Evolutionary conservation across 2,888 invertebrate genomes (phyloP).

Genomic region (Calephelis perditalis): DNA sequence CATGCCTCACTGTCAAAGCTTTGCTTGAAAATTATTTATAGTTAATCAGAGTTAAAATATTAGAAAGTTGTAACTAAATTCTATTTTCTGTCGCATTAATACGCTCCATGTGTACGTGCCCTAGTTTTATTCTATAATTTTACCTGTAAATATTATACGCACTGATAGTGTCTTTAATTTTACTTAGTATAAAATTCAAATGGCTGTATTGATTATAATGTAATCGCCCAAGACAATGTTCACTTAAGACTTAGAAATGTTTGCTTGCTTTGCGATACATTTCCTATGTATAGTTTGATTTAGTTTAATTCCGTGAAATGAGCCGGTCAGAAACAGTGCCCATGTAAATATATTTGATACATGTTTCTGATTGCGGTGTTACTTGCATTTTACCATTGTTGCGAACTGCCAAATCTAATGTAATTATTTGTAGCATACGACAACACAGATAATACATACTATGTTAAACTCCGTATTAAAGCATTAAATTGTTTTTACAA

Average conservation of each 20-base stretch:
- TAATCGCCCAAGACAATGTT: constrained; percentile 44
- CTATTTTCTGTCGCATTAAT: constrained; percentile 11
- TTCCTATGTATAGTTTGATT: constrained; percentile 48
- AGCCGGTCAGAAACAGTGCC: constrained; percentile 38
- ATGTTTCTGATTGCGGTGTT: constrained; percentile 60
- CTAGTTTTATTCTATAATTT: constrained; percentile 52
- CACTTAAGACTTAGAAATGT: constrained; percentile 35
- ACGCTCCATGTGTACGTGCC: constrained; percentile 25
- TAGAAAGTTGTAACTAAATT: background rate
- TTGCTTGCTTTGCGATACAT: constrained; percentile 41
- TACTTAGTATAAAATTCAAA: constrained; percentile 51
- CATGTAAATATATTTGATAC: constrained; percentile 64
- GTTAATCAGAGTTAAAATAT: no score
- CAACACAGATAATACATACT: constrained; percentile 30
- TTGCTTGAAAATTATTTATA: no score
- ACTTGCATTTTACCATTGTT: constrained; percentile 75
- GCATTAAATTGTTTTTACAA: background rate
- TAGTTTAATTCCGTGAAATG: constrained; percentile 31
- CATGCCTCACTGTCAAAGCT: no score
- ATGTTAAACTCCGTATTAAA: background rate
- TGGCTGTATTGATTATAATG: constrained; percentile 60
- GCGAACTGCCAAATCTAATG: constrained; percentile 75
- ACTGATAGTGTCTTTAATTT: constrained; percentile 70
- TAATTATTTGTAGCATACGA: constrained; percentile 58
- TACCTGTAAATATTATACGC: constrained; percentile 62